Percentiles rank a stretch among this genome's conserved stretches.
These are phyloP conservation scores for Copidosoma aretas DNA, from an alignment of 2,888 invertebrate species.

Conservation along the genomic window DNA sequence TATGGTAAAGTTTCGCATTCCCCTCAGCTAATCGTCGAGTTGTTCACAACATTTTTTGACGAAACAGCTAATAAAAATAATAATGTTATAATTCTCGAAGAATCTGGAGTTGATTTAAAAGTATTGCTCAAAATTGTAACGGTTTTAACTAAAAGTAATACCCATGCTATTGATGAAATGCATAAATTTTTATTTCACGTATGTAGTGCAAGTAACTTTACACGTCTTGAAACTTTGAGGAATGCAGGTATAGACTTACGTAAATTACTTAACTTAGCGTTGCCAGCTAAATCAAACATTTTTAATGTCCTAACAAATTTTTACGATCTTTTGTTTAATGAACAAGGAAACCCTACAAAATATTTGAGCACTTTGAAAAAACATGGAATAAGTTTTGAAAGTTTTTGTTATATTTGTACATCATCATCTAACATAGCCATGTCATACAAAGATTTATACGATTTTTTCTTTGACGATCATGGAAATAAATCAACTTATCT, in stretches of 20 bases:
- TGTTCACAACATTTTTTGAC: slow-evolving; percentile 47
- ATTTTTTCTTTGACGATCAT: slow-evolving; percentile 48
- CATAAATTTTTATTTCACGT: neutral
- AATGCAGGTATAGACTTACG: neutral
- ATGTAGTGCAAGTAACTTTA: neutral
- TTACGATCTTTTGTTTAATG: neutral
- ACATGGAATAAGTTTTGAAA: slow-evolving; percentile 44
- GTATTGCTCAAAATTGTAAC: neutral
- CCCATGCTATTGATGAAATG: neutral
- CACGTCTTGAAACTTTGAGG: neutral
- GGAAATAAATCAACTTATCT: slow-evolving; percentile 41
- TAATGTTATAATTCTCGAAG: slow-evolving; percentile 23
- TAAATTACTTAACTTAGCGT: neutral
- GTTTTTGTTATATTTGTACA: slow-evolving; percentile 48
- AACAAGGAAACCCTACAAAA: slow-evolving; percentile 25
- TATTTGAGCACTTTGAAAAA: slow-evolving; percentile 34
- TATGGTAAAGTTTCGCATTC: slow-evolving; percentile 41
- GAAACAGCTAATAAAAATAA: slow-evolving; percentile 28
- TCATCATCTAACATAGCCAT: slow-evolving; percentile 45
- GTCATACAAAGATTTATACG: slow-evolving; percentile 51
- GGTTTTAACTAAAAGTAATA: neutral
- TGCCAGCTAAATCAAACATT: neutral
- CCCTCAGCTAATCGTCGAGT: slow-evolving; percentile 48
- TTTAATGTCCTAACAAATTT: neutral
- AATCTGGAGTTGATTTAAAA: neutral